Evolutionary conservation across 2,113 vertebrate species (phyloP), one percentile per base, ranked within the genome.

Genomic region (Dicaeum eximium): DNA sequence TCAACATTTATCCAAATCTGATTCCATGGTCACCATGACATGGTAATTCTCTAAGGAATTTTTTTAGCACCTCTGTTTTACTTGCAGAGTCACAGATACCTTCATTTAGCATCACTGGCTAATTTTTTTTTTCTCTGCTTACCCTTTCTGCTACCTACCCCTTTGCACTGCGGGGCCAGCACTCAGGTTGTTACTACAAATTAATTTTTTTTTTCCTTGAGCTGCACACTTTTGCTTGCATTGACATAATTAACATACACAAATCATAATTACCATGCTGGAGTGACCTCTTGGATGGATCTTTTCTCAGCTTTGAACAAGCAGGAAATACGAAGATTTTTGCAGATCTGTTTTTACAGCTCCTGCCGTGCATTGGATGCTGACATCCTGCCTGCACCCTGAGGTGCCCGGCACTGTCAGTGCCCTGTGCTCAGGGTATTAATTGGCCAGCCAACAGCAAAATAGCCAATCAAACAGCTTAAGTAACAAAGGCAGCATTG

Each of bases 401-500:
- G 83, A 90, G 94, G 91, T 94, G 82, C 80, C 86, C 2, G 15
- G 90, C 80, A 67, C 80, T 90, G 75, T 86, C 85, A 83, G 71
- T 93, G 82, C 85, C 92, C 80, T 96, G 80, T 94, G 90, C 90
- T 93, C 64, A 35, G 92, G 56, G 69, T 95, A 97, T 96, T 95
- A 97, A 94, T 96, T 95, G 93, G 75, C 14, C 45, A 95, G 7
- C 82, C 93, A 94, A 79, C 51, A 80, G 82, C 75, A 61, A 64
- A 96, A 80, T 69, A 94, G 88, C 93, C 93, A 96, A 96, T 95
- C 96, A 96, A 96, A 90, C 67, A 86, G 92, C 86, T 96, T 94
- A 96, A 95, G 80, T 96, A 93, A 95, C 94, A 97, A 97, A 96
- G 93, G 56, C 82, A 90, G 93, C 79, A 94, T 94, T 96, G 93